phyloP scores from a whole-genome alignment of 2,888 invertebrate species.

The Athalia cordata region DNA sequence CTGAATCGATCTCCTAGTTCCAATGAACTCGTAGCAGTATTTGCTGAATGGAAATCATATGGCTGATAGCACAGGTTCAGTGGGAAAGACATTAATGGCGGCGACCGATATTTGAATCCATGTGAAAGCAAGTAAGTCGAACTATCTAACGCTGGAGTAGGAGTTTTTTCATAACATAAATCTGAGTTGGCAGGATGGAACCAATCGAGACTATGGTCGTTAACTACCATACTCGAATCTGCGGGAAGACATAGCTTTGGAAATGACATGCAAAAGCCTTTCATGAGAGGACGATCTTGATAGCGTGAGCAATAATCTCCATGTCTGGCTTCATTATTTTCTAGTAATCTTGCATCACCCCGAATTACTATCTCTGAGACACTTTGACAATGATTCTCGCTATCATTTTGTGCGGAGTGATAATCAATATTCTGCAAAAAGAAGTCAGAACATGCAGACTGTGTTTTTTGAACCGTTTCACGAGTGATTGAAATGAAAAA shows the following conservation, averaged over 20 bases:
- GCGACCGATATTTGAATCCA: not conserved
- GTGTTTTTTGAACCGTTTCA: not conserved
- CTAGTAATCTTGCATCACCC: not conserved
- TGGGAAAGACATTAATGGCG: not conserved
- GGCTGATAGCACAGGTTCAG: not conserved
- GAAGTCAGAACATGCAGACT: not conserved
- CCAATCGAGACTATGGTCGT: not conserved
- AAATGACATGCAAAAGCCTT: not conserved
- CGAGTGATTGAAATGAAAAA: not conserved
- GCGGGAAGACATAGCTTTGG: not conserved
- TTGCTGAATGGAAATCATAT: not conserved
- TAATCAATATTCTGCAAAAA: conserved; percentile 9
- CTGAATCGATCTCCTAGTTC: conserved; percentile 7
- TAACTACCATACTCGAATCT: not conserved
- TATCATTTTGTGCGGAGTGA: not conserved
- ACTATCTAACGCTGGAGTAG: not conserved
- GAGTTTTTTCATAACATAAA: not conserved
- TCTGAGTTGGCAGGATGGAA: not conserved
- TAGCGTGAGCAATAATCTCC: conserved; percentile 3
- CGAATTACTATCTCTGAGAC: not conserved
- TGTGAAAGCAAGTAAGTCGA: not conserved
- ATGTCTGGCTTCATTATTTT: not conserved
- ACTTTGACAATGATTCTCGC: not conserved
- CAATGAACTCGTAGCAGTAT: not conserved
- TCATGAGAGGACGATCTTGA: not conserved